Percentiles rank a stretch among this genome's conserved stretches.
phyloP scores from a whole-genome alignment of 2,888 invertebrate genomes.

The Rutpela maculata region DNA sequence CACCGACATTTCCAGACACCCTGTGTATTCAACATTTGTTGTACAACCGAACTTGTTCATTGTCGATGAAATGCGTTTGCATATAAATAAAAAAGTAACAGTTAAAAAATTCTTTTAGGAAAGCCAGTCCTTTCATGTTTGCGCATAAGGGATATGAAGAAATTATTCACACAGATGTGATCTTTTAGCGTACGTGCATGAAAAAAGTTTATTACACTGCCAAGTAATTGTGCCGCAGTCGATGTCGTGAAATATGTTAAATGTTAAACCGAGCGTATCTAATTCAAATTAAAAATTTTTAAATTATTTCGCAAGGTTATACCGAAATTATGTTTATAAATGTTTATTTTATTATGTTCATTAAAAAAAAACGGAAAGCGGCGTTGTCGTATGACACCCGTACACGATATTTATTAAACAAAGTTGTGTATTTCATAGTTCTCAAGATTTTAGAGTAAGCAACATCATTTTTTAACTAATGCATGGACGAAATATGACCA shows the following conservation, averaged over 20 bases:
- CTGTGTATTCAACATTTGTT: neutral
- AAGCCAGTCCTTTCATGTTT: neutral
- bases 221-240: neutral
- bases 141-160: neutral
- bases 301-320: constrained; percentile 26
- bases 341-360: constrained; percentile 25
- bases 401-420: neutral
- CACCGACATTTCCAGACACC: too few relatives aligned
- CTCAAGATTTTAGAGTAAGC: too few relatives aligned
- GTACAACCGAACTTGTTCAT: neutral
- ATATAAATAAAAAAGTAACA: neutral
- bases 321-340: too few relatives aligned
- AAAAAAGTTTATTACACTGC: constrained; percentile 21
- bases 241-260: constrained; percentile 13
- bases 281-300: constrained; percentile 19
- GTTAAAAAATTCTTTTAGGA: neutral
- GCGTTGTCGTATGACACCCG: neutral
- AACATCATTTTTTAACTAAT: too few relatives aligned
- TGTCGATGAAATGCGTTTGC: neutral
- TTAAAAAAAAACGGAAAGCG: constrained; percentile 7
- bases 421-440: neutral
- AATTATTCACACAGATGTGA: constrained; percentile 15
- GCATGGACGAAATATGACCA: too few relatives aligned
- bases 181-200: constrained; percentile 19
- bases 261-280: constrained; percentile 16